Evolutionary conservation across 2,888 invertebrate genomes (phyloP), one percentile per base, ranked within the genome.

Genomic region (Apodemia zela): DNA sequence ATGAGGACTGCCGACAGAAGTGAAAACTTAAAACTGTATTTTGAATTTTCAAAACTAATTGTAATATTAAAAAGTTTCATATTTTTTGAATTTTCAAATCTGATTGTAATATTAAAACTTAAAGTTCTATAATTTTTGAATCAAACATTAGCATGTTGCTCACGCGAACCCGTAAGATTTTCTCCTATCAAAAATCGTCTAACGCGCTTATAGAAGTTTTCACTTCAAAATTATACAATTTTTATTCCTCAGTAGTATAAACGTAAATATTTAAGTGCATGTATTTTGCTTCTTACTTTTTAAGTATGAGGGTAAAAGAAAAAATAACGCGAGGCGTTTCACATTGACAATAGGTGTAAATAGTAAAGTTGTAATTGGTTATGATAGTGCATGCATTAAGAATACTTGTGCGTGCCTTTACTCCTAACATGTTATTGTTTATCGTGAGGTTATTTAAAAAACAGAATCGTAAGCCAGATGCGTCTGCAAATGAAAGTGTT

Each of bases 351-450:
- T 62, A 45, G 25, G 10, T 25, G 54, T 54, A 25, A 54, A 54
- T 21, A 54, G 54, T 25, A 54, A 51, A 7, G 0, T 51, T 51
- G 13, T 13, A 25, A 54, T 63, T 63, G 49, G 74, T 73, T 69
- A 87, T 87, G 82, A 78, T 85, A 81, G 77, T 86, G 90, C 89
- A 88, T 89, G 89, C 81, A 66, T 77, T 85, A 68, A 75, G 74
- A 69, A 76, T 81, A 69, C 70, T 87, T 75, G 76, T 84, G 77
- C 77, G 83, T 81, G 76, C 80, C 72, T 74, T 83, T 69, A 80
- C 80, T 72, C 72, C 72, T 81, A 87, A 84, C 70, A 85, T 87
- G 83, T 82, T 74, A 69, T 72, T 83, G 66, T 79, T 87, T 65
- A 84, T 83, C 76, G 70, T 84, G 61, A 85, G 85, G 72, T 72